Conservation (phyloP, 2,888 invertebrate genomes). For the Vannuccia rotundouncinata region DNA sequence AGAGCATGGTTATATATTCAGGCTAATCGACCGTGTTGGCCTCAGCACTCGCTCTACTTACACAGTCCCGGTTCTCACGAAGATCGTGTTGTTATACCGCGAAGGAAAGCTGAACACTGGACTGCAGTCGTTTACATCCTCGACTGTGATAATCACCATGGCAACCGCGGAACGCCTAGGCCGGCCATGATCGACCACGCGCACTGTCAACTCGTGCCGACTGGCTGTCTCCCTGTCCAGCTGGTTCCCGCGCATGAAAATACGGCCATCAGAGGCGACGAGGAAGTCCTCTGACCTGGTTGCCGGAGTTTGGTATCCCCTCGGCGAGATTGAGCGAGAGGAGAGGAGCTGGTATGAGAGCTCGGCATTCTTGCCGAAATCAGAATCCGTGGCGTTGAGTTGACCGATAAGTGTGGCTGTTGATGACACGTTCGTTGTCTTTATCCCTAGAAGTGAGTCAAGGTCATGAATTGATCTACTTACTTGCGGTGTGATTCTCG, state of each 20-base stretch:
- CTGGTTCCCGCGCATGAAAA: constrained; percentile 22
- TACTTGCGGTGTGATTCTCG: constrained; percentile 31
- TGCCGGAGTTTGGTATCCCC: not conserved
- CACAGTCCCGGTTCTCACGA: constrained; percentile 27
- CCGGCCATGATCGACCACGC: constrained; percentile 2
- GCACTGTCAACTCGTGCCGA: constrained; percentile 1
- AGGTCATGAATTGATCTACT: not conserved
- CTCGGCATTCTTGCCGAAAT: constrained; percentile 6
- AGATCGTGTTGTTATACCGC: constrained; percentile 22
- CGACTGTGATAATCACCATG: not conserved
- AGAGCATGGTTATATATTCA: not conserved
- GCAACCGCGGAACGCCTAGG: not conserved
- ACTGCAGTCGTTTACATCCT: constrained; percentile 28
- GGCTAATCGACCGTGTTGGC: too few relatives aligned
- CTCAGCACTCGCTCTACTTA: not conserved
- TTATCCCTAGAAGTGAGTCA: too few relatives aligned
- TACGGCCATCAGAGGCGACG: constrained; percentile 22
- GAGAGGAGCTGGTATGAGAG: not conserved
- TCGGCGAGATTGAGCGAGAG: not conserved
- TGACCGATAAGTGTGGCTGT: constrained; percentile 29
- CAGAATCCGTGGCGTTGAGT: constrained; percentile 28
- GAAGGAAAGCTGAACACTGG: constrained; percentile 32
- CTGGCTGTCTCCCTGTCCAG: constrained; percentile 24
- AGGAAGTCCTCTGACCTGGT: constrained; percentile 1
- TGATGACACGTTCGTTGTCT: too few relatives aligned